phyloP scores from a whole-genome alignment of 2,113 vertebrate genomes.

The Octodon degus region DNA sequence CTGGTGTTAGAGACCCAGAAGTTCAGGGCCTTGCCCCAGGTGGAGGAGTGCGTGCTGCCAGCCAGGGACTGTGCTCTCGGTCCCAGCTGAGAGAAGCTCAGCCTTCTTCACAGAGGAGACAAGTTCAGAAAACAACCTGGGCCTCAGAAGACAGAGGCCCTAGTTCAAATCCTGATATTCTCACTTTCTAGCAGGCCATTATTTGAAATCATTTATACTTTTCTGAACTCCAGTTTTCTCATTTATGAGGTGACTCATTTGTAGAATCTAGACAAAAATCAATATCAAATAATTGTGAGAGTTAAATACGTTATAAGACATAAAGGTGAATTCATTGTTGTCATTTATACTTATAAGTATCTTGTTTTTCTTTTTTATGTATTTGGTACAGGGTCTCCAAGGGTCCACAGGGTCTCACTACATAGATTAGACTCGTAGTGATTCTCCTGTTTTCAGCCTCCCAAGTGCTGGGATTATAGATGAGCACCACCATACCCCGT shows the following conservation, averaged over 20 bases:
- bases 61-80: neutral
- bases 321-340: neutral
- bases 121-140: neutral
- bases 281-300: neutral
- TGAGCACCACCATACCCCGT: too few relatives aligned
- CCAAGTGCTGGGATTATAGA: too few relatives aligned
- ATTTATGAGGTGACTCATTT: neutral
- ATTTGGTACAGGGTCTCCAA: too few relatives aligned
- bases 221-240: neutral
- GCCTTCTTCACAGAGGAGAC: neutral
- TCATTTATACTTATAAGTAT: neutral
- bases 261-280: neutral
- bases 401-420: too few relatives aligned
- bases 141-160: neutral
- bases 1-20: neutral
- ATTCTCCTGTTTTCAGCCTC: too few relatives aligned
- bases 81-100: fast-evolving
- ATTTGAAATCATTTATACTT: neutral
- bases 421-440: too few relatives aligned
- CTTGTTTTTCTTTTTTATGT: neutral
- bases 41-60: fast-evolving
- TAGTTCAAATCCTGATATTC: neutral
- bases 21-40: neutral
- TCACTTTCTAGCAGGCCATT: neutral
- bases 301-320: neutral